Conservation (phyloP, 2,797 vertebrate species). For the Lophius americanus region DNA sequence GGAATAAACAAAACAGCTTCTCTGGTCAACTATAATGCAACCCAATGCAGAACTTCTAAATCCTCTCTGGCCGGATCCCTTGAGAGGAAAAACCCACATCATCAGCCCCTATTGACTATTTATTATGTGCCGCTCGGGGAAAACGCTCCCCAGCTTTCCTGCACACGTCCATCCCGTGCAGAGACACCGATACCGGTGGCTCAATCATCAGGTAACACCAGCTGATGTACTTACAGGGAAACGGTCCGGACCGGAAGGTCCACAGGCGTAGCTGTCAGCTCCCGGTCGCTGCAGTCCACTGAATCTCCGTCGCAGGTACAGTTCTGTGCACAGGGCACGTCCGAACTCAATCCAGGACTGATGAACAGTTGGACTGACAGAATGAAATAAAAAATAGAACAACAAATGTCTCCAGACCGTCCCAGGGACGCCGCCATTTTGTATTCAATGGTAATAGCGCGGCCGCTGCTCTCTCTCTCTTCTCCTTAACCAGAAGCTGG, state of each 20-base stretch:
- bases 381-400: slow-evolving; percentile 76
- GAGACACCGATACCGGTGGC: slow-evolving; percentile 31
- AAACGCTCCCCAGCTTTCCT: not conserved
- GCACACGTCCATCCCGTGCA: not conserved
- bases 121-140: too few relatives aligned
- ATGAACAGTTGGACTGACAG: slow-evolving; percentile 66
- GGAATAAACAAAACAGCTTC: not conserved
- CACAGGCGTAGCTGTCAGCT: slow-evolving; percentile 80
- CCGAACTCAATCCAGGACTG: slow-evolving; percentile 54
- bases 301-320: slow-evolving; percentile 86
- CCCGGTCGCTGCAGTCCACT: slow-evolving; percentile 88
- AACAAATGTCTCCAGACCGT: slow-evolving; percentile 74
- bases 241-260: slow-evolving; percentile 88
- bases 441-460: slow-evolving; percentile 84
- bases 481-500: slow-evolving; percentile 60
- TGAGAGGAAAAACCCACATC: slow-evolving; percentile 4
- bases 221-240: slow-evolving; percentile 84
- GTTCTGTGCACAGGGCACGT: slow-evolving; percentile 77
- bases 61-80: slow-evolving; percentile 9
- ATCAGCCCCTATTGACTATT: not conserved
- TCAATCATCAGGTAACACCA: slow-evolving; percentile 63
- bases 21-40: slow-evolving; percentile 12
- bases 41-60: slow-evolving; percentile 23
- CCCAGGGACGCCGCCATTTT: slow-evolving; percentile 86
- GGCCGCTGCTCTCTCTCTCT: slow-evolving; percentile 71